These are phyloP conservation scores for Chrysolina oricalcia DNA, from an alignment of 2,888 invertebrate species.

Conservation along the genomic window DNA sequence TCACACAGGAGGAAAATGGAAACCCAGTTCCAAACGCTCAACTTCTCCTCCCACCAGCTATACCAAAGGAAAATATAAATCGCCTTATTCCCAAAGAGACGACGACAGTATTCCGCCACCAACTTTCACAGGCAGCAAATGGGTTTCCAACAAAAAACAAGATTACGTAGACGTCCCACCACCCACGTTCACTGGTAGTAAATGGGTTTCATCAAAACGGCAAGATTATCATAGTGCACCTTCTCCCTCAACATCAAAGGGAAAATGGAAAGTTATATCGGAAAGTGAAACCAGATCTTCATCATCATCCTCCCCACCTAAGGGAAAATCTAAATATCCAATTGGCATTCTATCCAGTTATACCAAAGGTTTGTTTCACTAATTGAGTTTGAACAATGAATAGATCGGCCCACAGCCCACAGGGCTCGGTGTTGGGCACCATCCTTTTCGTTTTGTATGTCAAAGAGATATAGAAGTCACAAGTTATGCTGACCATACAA, in stretches of 20 bases:
- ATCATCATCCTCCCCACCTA: background rate
- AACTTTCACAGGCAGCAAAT: conserved; percentile 77
- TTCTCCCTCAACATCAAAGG: conserved; percentile 74
- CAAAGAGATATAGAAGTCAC: too few species aligned
- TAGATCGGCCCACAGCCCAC: too few species aligned
- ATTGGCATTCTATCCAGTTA: conserved; percentile 70
- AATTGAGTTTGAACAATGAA: too few species aligned
- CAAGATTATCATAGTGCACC: conserved; percentile 39
- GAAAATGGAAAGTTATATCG: conserved; percentile 73
- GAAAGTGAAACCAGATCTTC: conserved; percentile 41
- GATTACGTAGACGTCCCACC: conserved; percentile 54
- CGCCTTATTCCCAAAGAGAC: conserved; percentile 58
- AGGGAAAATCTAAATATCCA: conserved; percentile 67
- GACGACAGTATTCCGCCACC: conserved; percentile 53
- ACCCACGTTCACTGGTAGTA: conserved; percentile 73
- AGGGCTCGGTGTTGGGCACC: too few species aligned
- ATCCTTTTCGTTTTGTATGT: too few species aligned
- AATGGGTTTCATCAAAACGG: conserved; percentile 73
- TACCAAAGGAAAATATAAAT: conserved; percentile 76
- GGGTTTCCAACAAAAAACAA: conserved; percentile 65
- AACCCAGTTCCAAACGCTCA: conserved; percentile 72
- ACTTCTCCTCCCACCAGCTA: conserved; percentile 33
- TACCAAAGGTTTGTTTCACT: conserved; percentile 77
- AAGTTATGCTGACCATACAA: too few species aligned
- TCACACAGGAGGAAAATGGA: conserved; percentile 80